Base-by-base conservation (phyloP, 2,113 vertebrate genomes). In the Mesitornis unicolor region DNA sequence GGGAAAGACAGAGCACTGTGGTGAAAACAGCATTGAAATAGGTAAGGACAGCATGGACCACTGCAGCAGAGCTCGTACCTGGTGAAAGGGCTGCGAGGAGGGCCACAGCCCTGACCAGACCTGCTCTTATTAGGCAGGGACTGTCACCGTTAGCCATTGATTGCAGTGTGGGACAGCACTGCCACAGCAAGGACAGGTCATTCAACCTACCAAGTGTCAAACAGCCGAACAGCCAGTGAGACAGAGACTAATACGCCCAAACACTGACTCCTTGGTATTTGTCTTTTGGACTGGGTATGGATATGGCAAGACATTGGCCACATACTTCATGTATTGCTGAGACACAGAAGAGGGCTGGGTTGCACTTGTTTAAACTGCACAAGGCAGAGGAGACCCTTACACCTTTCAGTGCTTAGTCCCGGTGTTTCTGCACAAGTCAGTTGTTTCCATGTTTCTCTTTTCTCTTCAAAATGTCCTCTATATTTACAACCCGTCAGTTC, bases 41-140 rank as follows among this genome's bases (percentile, higher is more conserved):
- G 43, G 3, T 11, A 28, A 67, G 25, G 17, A 16, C 33, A 68
- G 38, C 63, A 48, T 5, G 20, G 83, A 31, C 9, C 51, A n/a
- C 19, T 10, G 31, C 45, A 51, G 38, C 0, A 0, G 21, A 24
- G 38, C 36, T 42, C 16, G 3, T 4, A 61, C 2, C 16, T 31
- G 16, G 25, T 14, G 9, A 63, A 35, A 31, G 16, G 43, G 20
- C n/a, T 69, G 60, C 48, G 7, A 75, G 11, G 33, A 64, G 26
- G 42, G 25, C 47, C 16, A 38, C 5, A 47, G 48, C n/a, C 26
- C 54, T 26, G 26, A 47, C 13, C 43, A 80, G 29, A 47, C 9
- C 43, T 56, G 35, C 10, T 76, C 3, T 1, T 2, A 1, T 20
- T 36, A n/a, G 29, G 24, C 45, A 69, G 57, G 24, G n/a, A 40